phyloP scores from a whole-genome alignment of 2,888 invertebrate genomes.

The Sinelater perroti region DNA sequence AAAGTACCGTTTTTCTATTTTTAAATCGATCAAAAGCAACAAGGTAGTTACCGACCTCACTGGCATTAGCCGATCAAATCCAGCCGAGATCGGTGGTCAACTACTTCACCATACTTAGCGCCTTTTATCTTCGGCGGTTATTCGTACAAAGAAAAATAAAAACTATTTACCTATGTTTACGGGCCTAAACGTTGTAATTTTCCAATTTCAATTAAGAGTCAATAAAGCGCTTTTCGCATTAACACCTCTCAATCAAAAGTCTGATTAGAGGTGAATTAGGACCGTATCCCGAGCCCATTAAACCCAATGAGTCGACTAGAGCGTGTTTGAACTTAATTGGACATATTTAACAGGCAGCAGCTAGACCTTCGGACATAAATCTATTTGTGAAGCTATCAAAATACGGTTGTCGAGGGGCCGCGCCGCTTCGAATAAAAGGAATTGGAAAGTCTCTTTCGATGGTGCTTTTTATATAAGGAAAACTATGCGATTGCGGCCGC shows the following conservation, averaged over 20 bases:
- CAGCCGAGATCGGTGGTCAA: too few species aligned
- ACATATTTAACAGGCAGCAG: constrained; percentile 20
- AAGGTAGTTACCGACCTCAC: too few species aligned
- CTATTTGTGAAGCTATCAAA: not conserved
- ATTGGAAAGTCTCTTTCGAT: not conserved
- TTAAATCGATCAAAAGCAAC: too few species aligned
- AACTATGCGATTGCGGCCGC: too few species aligned
- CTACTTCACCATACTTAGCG: too few species aligned
- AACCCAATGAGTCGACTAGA: constrained; percentile 19
- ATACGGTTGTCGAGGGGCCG: not conserved
- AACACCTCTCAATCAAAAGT: constrained; percentile 22
- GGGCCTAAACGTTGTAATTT: not conserved
- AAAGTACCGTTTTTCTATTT: too few species aligned
- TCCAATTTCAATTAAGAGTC: constrained; percentile 14
- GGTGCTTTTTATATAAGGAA: not conserved
- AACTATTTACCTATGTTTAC: too few species aligned
- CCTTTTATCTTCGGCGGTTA: too few species aligned
- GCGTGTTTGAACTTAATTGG: constrained; percentile 19
- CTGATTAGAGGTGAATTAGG: constrained; percentile 21
- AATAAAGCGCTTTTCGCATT: constrained; percentile 15
- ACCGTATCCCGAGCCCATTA: constrained; percentile 17
- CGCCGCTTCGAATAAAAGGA: not conserved
- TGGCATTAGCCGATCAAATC: too few species aligned
- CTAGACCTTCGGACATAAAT: constrained; percentile 5
- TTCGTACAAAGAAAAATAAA: too few species aligned